Conservation (phyloP, 2,888 invertebrate genomes). For the Meiosimyza platycephala region DNA sequence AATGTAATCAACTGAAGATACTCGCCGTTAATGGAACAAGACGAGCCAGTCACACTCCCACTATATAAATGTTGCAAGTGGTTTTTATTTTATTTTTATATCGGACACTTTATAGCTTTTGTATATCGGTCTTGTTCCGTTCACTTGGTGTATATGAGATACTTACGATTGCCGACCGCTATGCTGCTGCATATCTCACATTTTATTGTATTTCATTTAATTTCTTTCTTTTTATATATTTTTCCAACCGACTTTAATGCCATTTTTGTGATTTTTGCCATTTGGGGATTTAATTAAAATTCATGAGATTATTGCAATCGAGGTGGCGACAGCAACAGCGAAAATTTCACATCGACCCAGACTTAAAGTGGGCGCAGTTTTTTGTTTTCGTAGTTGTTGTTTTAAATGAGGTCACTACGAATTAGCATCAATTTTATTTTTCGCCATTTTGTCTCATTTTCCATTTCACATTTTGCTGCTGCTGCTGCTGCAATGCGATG, state of each 20-base stretch:
- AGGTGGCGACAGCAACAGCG: background rate
- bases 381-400: no score
- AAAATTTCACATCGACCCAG: constrained; percentile 4
- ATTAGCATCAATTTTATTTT: constrained; percentile 34
- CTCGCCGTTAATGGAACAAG: background rate
- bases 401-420: constrained; percentile 31
- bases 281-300: constrained; percentile 17
- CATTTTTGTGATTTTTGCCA: background rate
- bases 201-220: background rate
- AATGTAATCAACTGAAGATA: background rate
- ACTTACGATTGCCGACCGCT: no score
- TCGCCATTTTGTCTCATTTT: constrained; percentile 24
- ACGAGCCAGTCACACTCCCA: background rate
- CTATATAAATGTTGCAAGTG: background rate
- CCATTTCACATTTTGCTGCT: background rate
- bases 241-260: background rate
- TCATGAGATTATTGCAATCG: constrained; percentile 15
- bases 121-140: background rate
- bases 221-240: background rate
- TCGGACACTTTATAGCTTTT: background rate
- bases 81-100: background rate
- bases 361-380: background rate
- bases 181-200: no score
- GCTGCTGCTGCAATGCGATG: background rate
- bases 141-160: no score